Evolutionary conservation across 2,797 vertebrate species (phyloP).

Genomic region (Avahi laniger): DNA sequence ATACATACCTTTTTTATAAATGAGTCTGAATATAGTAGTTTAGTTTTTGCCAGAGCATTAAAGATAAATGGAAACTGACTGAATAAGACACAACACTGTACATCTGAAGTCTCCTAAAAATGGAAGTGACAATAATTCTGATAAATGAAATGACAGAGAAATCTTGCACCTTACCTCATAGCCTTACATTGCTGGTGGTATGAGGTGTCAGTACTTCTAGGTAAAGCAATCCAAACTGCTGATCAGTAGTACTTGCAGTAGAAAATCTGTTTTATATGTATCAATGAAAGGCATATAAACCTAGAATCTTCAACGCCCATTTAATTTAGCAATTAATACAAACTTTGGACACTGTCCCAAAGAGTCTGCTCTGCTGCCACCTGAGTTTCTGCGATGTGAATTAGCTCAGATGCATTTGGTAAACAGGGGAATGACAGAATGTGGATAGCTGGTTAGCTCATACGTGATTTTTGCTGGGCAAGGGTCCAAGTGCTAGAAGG

Average conservation of each 20-base stretch:
- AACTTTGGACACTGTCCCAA: background rate
- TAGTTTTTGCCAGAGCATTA: constrained; percentile 66
- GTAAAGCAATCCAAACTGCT: background rate
- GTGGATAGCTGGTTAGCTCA: background rate
- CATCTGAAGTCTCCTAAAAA: constrained; percentile 50
- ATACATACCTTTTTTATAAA: constrained; percentile 69
- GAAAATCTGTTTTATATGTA: background rate
- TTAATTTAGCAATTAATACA: constrained; percentile 37
- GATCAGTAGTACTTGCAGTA: background rate
- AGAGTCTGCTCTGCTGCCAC: background rate
- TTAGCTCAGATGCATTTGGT: background rate
- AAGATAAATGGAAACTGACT: constrained; percentile 80
- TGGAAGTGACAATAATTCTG: constrained; percentile 29
- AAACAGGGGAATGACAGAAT: background rate
- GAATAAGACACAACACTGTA: constrained; percentile 24
- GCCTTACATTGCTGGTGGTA: background rate
- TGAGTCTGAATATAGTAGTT: constrained; percentile 53
- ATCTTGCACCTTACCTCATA: background rate
- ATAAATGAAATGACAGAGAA: constrained; percentile 16
- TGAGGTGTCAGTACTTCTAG: background rate
- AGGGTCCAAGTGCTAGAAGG: background rate
- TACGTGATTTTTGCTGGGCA: background rate
- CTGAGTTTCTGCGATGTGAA: background rate
- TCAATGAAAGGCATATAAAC: background rate
- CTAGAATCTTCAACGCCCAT: background rate